These are phyloP conservation scores for Carollia perspicillata DNA, from an alignment of 2,113 vertebrate genomes.

Conservation along the genomic window DNA sequence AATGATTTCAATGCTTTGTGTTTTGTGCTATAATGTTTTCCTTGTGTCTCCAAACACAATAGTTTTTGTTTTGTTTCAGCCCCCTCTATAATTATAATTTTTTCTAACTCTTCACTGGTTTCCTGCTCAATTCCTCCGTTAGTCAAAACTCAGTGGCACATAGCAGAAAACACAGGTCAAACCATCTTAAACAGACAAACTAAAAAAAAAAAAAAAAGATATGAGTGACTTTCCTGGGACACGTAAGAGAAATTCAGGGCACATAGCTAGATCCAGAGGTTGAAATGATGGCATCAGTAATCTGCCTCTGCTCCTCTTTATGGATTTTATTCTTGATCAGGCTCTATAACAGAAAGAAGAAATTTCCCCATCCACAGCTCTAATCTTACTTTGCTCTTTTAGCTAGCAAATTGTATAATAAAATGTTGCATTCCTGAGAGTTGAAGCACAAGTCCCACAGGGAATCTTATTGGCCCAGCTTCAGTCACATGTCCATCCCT, in stretches of 20 bases:
- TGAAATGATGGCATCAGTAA: background rate
- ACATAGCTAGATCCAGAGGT: background rate
- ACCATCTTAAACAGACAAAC: background rate
- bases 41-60: background rate
- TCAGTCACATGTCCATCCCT: background rate
- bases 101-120: background rate
- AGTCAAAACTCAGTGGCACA: background rate
- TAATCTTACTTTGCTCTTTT: background rate
- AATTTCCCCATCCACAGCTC: background rate
- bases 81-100: background rate
- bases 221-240: background rate
- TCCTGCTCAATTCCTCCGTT: background rate
- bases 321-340: background rate
- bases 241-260: background rate
- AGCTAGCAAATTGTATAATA: background rate
- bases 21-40: background rate
- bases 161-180: background rate
- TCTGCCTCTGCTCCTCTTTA: background rate
- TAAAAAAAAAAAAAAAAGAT: background rate
- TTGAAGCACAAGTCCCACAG: background rate
- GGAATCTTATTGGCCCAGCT: background rate
- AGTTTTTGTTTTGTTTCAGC: slow-evolving; percentile 18
- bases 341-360: background rate
- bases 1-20: background rate
- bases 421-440: background rate